Evolutionary conservation across 1,140 invertebrate species (phyloP), one percentile per base, ranked within the genome.

Genomic region (Odontomachus brunneus): DNA sequence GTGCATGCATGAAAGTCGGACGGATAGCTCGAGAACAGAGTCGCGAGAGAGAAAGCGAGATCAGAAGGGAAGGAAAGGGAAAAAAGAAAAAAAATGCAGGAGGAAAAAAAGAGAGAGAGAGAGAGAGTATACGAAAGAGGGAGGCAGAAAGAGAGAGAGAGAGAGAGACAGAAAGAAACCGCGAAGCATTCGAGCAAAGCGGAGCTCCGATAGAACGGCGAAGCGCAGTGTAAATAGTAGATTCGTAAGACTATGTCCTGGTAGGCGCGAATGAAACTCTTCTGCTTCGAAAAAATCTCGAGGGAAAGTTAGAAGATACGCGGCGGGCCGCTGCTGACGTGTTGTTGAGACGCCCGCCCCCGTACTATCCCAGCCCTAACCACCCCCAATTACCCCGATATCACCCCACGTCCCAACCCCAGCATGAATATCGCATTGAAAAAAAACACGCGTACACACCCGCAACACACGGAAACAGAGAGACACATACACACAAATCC

Each of bases 341-440:
- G 91, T 92, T 92, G 87, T 92, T 91, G 91, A 91, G 90, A 92
- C 91, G 90, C 89, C 85, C 89, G 90, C 89, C 90, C 89, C 86
- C 38, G 38, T 44, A 48, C 83, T 60, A 15, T 73, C 67, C 75
- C 83, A 33, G 29, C 74, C 63, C 65, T 51, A 33, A 33, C 29
- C 29, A 33, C 38, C 82, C 57, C 80, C 67, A 80, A 67, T 82
- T 63, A 74, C 55, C 80, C 75, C 29, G 29, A 33, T 33, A 33
- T 33, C 29, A 33, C 29, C 5, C 29, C 24, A 55, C 48, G 63
- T 75, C 67, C 48, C 74, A 59, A 51, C 48, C 71, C 66, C 57
- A 86, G 55, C 51, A 81, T 82, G 60, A 84, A 59, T 71, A 84
- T 59, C 60, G 73, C 44, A 80, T 71, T 73, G n/a, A 62, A 11